phyloP scores from a whole-genome alignment of 37 sponge, comb jelly and placozoan species.

The Halichondria panicea region DNA sequence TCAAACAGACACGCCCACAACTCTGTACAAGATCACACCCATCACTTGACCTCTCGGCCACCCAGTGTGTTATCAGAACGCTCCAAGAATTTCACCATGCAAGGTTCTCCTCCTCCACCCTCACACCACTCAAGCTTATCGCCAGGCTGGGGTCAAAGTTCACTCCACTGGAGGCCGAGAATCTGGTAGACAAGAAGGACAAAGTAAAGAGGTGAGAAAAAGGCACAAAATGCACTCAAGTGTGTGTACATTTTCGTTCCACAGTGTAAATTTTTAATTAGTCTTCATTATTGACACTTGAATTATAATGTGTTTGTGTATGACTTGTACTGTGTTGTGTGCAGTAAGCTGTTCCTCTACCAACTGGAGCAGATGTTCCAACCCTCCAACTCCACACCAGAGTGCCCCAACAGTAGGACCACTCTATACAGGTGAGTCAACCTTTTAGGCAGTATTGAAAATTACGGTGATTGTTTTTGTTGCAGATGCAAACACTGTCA shows the following conservation, averaged over 20 bases:
- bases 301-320: too few relatives aligned
- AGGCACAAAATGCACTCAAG: not conserved
- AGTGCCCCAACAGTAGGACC: conserved; percentile 64
- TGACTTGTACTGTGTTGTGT: too few relatives aligned
- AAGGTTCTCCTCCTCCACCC: too few relatives aligned
- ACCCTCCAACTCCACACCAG: conserved; percentile 11
- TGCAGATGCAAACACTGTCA: conserved; percentile 65
- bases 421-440: conserved; percentile 52
- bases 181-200: conserved; percentile 74
- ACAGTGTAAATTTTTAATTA: too few relatives aligned
- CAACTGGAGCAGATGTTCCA: conserved; percentile 68
- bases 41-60: too few relatives aligned
- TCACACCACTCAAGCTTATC: too few relatives aligned
- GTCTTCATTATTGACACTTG: too few relatives aligned
- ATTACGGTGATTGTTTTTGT: not conserved
- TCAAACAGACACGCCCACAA: not conserved
- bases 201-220: conserved; percentile 73
- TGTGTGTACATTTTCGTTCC: not conserved
- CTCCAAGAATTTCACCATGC: too few relatives aligned
- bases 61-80: too few relatives aligned
- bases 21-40: too few relatives aligned
- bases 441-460: not conserved
- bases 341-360: conserved; percentile 73
- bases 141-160: too few relatives aligned
- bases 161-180: conserved; percentile 72